A percentile compares a stretch with the other conserved stretches of the same genome.
Evolutionary conservation across 2,113 vertebrate species (phyloP).

Genomic region (Sturnus vulgaris): DNA sequence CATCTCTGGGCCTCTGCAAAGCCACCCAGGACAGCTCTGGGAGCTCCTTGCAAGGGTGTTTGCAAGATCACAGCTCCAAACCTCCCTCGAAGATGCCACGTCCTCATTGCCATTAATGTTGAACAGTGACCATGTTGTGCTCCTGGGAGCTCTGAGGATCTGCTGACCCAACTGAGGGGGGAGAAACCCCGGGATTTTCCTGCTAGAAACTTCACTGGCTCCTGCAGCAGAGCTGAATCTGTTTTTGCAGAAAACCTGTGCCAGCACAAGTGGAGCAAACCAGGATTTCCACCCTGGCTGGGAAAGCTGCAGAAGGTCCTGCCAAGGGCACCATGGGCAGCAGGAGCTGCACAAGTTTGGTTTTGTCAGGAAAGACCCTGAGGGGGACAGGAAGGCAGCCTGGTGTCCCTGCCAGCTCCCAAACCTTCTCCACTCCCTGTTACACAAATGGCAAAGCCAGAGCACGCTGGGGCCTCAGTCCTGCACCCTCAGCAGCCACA

Average conservation of each 20-base stretch:
- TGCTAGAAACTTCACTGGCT: neutral
- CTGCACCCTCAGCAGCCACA: neutral
- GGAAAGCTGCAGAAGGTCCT: neutral
- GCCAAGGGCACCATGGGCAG: neutral
- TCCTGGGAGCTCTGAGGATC: neutral
- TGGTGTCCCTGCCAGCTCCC: neutral
- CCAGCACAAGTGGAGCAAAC: neutral
- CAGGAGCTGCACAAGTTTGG: neutral
- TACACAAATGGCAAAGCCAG: neutral
- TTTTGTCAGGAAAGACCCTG: neutral
- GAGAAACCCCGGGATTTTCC: neutral
- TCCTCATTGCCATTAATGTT: accelerated
- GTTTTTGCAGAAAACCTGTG: neutral
- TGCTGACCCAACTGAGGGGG: neutral
- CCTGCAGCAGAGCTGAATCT: neutral
- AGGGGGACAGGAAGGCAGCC: neutral
- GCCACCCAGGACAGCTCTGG: neutral
- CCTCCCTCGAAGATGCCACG: neutral
- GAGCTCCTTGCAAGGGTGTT: neutral
- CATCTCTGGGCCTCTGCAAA: neutral
- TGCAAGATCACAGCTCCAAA: neutral
- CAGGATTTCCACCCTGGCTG: neutral
- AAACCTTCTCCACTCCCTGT: accelerated
- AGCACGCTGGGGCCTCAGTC: accelerated
- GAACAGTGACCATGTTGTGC: accelerated